Base-by-base conservation (phyloP, 2,797 vertebrate genomes). In the Bradypus variegatus region DNA sequence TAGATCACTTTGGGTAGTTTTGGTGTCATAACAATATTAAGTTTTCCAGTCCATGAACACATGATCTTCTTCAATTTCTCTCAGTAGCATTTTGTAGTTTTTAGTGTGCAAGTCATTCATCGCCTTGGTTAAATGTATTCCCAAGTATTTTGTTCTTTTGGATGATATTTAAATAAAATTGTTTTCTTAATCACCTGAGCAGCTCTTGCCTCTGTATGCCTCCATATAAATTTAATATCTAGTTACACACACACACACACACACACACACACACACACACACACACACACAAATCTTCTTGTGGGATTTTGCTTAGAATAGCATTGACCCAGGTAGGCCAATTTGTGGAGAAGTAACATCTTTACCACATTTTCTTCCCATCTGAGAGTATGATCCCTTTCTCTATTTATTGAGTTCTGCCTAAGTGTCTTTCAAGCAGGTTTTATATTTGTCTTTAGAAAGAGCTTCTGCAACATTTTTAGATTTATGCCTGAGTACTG, bases 81-180 rank as follows among this genome's bases (percentile, higher is more conserved):
- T n/a, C n/a, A n/a, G n/a, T n/a, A n/a, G n/a, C n/a, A n/a, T n/a
- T n/a, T n/a, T n/a, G n/a, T n/a, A n/a, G n/a, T n/a, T n/a, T n/a
- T n/a, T n/a, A n/a, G n/a, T n/a, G n/a, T n/a, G n/a, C 99, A 98
- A 53, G 98, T 19, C 55, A 55, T 55, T 55, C 55, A 55, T 18
- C 55, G 16, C 16, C 55, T 3, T 55, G 55, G 55, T 55, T 55
- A 18, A 55, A 55, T 55, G 55, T 18, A 55, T 19, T 55, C 55
- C 13, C 55, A 6, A 18, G 18, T 55, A 19, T 55, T 55, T 16
- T 55, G 15, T 55, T 55, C 16, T 55, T 55, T 55, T 18, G 55
- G 55, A 55, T 18, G 55, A 16, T 55, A 19, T 55, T 55, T 18
- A 55, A 55, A 55, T 16, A 14, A 19, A 55, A 55, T 55, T 55